phyloP scores from a whole-genome alignment of 2,888 invertebrate species.

The Dendrolimus houi region DNA sequence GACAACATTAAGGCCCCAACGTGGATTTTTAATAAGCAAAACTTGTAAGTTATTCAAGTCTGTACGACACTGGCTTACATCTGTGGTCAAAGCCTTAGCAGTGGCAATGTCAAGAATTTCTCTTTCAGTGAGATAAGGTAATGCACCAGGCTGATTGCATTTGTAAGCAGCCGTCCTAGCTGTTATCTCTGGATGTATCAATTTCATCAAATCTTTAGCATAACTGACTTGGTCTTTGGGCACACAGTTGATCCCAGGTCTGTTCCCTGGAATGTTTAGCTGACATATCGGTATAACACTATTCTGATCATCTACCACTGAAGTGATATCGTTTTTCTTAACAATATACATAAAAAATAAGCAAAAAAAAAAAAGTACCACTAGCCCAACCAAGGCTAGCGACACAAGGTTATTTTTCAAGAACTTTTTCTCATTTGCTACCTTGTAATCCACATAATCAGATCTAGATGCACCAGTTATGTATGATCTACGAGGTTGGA shows the following conservation, averaged over 20 bases:
- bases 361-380: conserved; percentile 79
- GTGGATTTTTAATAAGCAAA: conserved; percentile 81
- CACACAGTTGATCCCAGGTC: conserved; percentile 80
- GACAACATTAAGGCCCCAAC: conserved; percentile 82
- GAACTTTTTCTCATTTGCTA: conserved; percentile 62
- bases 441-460: conserved; percentile 56
- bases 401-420: conserved; percentile 79
- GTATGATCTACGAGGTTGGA: conserved; percentile 54
- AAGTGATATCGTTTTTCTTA: conserved; percentile 76
- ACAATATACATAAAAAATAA: conserved; percentile 82
- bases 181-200: conserved; percentile 80
- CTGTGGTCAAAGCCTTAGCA: conserved; percentile 35
- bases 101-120: conserved; percentile 78
- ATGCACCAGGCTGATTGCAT: conserved; percentile 69
- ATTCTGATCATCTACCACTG: conserved; percentile 69
- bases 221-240: conserved; percentile 76
- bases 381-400: conserved; percentile 76
- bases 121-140: conserved; percentile 78
- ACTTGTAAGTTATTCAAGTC: conserved; percentile 82
- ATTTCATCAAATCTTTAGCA: conserved; percentile 79
- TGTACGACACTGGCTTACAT: conserved; percentile 63
- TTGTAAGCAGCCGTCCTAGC: conserved; percentile 72
- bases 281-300: conserved; percentile 78
- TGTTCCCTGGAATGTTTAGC: conserved; percentile 62
- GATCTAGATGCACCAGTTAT: conserved; percentile 50